Evolutionary conservation across 2,888 invertebrate genomes (phyloP).

Genomic region (Pseudococcus viburni): DNA sequence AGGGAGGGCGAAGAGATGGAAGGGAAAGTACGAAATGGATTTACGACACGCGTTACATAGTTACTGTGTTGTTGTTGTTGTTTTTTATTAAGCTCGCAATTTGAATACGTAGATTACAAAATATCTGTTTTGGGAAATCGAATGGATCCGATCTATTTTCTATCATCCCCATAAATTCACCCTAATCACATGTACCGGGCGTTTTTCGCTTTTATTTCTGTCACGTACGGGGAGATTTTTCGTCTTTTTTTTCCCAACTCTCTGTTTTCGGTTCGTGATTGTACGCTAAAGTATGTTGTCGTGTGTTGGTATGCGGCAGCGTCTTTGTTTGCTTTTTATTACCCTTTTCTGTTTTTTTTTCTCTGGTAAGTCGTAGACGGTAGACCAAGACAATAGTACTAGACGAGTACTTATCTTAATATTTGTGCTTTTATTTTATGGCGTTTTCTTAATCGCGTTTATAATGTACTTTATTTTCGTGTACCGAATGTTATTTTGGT

Average conservation of each 20-base stretch:
- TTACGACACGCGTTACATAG: conserved; percentile 9
- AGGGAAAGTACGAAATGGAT: neutral
- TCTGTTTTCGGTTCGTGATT: conserved; percentile 10
- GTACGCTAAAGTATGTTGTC: neutral
- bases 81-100: conserved; percentile 45
- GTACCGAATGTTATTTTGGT: too few species aligned
- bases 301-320: neutral
- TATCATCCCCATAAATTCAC: conserved; percentile 35
- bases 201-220: conserved; percentile 40
- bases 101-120: conserved; percentile 55
- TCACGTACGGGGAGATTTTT: neutral
- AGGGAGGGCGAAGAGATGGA: neutral
- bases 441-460: neutral
- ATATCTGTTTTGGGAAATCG: conserved; percentile 35
- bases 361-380: neutral
- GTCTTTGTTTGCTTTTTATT: neutral
- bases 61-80: neutral
- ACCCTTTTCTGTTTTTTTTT: neutral
- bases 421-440: neutral
- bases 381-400: neutral
- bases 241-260: neutral
- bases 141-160: conserved; percentile 50
- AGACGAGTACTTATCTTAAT: neutral
- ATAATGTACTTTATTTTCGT: neutral
- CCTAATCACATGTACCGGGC: conserved; percentile 32